Percentiles rank a stretch among this genome's conserved stretches.
These are phyloP conservation scores for Homarus gammarus DNA, from an alignment of 2,888 invertebrate species.

Conservation along the genomic window DNA sequence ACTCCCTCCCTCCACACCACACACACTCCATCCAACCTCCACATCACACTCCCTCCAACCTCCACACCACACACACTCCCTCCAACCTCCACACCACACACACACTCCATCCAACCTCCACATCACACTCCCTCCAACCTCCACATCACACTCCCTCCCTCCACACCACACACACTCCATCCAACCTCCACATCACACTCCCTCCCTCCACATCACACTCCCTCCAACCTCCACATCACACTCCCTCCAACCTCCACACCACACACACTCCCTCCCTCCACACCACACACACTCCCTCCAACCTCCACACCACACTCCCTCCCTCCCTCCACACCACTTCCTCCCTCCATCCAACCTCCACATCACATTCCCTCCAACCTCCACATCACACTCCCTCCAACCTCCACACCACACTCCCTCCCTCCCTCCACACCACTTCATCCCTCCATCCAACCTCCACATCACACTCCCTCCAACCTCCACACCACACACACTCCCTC, in stretches of 20 bases:
- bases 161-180: not conserved
- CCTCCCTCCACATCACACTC: not conserved
- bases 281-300: not conserved
- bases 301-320: too few species aligned
- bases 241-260: not conserved
- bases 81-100: not conserved
- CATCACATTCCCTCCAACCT: too few species aligned
- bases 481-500: too few species aligned
- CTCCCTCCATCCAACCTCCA: too few species aligned
- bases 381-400: too few species aligned
- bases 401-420: too few species aligned
- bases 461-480: too few species aligned
- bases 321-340: too few species aligned
- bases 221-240: not conserved
- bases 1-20: not conserved
- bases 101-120: not conserved
- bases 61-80: too few species aligned
- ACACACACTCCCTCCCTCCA: not conserved
- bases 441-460: too few species aligned
- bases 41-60: not conserved
- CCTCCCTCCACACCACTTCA: too few species aligned
- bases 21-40: not conserved
- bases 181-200: not conserved
- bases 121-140: not conserved
- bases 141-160: not conserved